Percentiles rank a stretch among this genome's conserved stretches.
Conservation (phyloP, 2,113 vertebrate species). For the Tupaia chinensis region DNA sequence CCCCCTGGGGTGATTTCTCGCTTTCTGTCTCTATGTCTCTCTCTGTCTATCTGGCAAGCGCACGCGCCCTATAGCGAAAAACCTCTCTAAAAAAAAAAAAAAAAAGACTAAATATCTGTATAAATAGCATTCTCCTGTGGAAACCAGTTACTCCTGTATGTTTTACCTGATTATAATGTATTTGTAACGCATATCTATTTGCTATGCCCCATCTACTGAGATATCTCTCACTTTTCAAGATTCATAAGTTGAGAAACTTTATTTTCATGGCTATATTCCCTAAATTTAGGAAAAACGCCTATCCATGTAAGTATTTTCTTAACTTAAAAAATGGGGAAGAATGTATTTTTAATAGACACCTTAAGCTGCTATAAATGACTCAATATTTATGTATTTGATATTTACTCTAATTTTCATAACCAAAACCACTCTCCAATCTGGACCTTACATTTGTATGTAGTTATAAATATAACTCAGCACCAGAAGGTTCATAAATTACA, state of each 20-base stretch:
- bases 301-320: constrained; percentile 33
- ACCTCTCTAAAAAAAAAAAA: too few species aligned
- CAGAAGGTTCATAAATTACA: not conserved
- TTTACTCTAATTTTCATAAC: constrained; percentile 49
- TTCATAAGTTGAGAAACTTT: not conserved
- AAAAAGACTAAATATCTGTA: not conserved
- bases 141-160: not conserved
- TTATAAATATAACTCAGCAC: not conserved
- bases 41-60: too few species aligned
- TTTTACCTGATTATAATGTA: constrained; percentile 5
- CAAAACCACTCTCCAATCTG: not conserved
- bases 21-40: too few species aligned
- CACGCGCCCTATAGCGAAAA: too few species aligned
- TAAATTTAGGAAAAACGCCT: not conserved
- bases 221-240: not conserved
- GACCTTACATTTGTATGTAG: not conserved
- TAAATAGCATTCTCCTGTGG: not conserved
- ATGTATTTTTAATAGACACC: not conserved
- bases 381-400: constrained; percentile 46
- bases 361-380: constrained; percentile 29
- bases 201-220: too few species aligned
- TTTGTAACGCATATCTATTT: not conserved
- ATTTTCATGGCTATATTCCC: not conserved
- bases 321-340: not conserved
- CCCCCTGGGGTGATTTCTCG: too few species aligned